These are phyloP conservation scores for Paralinhomoeus sp. DNA, from an alignment of 2,888 invertebrate genomes.

Conservation along the genomic window DNA sequence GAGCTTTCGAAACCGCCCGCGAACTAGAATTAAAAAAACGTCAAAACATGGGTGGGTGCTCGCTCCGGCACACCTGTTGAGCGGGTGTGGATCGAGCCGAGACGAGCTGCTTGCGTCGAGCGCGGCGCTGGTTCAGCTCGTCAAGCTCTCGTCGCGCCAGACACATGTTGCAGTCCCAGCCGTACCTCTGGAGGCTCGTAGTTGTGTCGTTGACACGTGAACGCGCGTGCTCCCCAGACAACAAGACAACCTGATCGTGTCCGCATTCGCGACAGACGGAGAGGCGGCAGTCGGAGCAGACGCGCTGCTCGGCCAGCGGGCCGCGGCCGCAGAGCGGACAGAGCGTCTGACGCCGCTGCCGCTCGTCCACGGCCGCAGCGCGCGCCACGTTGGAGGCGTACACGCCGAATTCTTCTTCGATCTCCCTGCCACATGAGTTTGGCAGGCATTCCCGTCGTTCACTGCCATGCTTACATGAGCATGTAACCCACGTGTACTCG, in stretches of 20 bases:
- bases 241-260: background rate
- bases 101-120: background rate
- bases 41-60: too few relatives aligned
- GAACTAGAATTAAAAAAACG: too few relatives aligned
- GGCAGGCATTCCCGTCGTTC: too few relatives aligned
- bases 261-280: constrained; percentile 5
- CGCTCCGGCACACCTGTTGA: too few relatives aligned
- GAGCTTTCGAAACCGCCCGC: too few relatives aligned
- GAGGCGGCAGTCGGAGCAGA: constrained; percentile 4
- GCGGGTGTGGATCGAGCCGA: too few relatives aligned
- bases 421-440: constrained; percentile 3
- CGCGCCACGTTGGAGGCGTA: constrained; percentile 1
- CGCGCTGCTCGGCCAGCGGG: background rate
- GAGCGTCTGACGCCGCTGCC: background rate
- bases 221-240: background rate
- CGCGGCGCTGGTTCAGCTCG: background rate
- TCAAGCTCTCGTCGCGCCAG: constrained; percentile 3
- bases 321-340: constrained; percentile 2
- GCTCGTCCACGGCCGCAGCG: background rate
- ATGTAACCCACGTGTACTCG: too few relatives aligned
- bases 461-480: too few relatives aligned
- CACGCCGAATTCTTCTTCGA: constrained; percentile 4
- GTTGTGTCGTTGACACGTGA: background rate
- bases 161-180: constrained; percentile 6
- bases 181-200: background rate